A percentile compares a stretch with the other conserved stretches of the same genome.
Evolutionary conservation across 2,797 vertebrate genomes (phyloP).

Genomic region (Scleropages formosus): DNA sequence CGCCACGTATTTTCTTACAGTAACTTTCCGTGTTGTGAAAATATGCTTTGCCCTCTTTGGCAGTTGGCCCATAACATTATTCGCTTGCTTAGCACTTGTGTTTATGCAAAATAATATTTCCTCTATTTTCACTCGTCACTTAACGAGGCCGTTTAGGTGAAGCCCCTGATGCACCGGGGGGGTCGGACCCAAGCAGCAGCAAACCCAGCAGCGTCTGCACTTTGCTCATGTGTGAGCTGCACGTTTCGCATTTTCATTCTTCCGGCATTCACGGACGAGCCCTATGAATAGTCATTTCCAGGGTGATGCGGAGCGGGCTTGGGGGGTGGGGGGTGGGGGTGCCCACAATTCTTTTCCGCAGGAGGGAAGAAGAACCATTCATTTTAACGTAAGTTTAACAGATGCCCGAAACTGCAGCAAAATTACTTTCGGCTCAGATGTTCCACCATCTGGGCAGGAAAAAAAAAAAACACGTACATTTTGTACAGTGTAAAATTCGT

Average conservation of each 20-base stretch:
- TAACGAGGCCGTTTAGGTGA: too few relatives aligned
- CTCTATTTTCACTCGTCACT: too few relatives aligned
- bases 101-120: too few relatives aligned
- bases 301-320: neutral
- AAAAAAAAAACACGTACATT: neutral
- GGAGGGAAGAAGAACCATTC: neutral
- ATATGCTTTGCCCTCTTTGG: too few relatives aligned
- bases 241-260: neutral
- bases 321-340: too few relatives aligned
- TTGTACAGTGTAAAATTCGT: neutral
- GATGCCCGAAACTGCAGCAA: conserved; percentile 8
- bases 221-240: neutral
- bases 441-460: neutral
- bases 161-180: too few relatives aligned
- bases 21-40: too few relatives aligned
- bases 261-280: neutral
- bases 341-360: neutral
- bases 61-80: too few relatives aligned
- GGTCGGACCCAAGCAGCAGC: too few relatives aligned
- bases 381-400: conserved; percentile 5
- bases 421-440: conserved; percentile 4
- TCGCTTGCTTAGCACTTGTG: too few relatives aligned
- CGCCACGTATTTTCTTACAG: too few relatives aligned
- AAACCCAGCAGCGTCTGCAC: too few relatives aligned
- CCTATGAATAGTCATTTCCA: neutral